Evolutionary conservation across 2,888 invertebrate species (phyloP).

Genomic region (Mesoligia furuncula): DNA sequence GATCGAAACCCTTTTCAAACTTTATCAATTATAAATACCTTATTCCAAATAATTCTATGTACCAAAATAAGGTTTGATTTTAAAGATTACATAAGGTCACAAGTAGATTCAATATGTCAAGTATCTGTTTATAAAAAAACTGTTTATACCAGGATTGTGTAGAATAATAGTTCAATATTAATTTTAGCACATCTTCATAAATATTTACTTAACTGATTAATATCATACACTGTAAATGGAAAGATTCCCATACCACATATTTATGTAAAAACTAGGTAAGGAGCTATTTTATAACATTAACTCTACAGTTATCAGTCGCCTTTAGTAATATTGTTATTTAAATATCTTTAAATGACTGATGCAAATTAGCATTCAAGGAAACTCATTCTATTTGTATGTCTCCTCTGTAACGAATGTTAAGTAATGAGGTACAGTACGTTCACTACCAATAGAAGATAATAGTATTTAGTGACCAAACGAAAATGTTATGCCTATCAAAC

Average conservation of each 20-base stretch:
- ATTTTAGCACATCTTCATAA: slow-evolving; percentile 48
- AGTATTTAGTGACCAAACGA: slow-evolving; percentile 68
- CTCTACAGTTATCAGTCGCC: slow-evolving; percentile 40
- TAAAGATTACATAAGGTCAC: slow-evolving; percentile 32
- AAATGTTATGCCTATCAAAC: slow-evolving; percentile 78
- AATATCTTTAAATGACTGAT: slow-evolving; percentile 77
- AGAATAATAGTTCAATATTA: slow-evolving; percentile 44
- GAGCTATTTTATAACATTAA: slow-evolving; percentile 37
- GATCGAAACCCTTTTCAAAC: not conserved
- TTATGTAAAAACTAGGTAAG: slow-evolving; percentile 36
- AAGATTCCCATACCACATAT: slow-evolving; percentile 30
- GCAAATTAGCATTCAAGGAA: slow-evolving; percentile 86
- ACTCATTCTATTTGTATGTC: slow-evolving; percentile 70
- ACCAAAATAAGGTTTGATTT: slow-evolving; percentile 11
- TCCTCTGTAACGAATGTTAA: slow-evolving; percentile 68
- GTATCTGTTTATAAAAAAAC: slow-evolving; percentile 12
- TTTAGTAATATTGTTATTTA: slow-evolving; percentile 77
- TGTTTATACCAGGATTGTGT: slow-evolving; percentile 17
- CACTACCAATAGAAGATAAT: slow-evolving; percentile 69
- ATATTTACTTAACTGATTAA: slow-evolving; percentile 45
- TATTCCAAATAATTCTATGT: not conserved
- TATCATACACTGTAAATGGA: slow-evolving; percentile 25
- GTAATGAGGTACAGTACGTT: slow-evolving; percentile 69
- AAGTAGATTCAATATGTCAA: not conserved
- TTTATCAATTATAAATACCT: not conserved